These are phyloP conservation scores for Anoura caudifer DNA, from an alignment of 2,113 vertebrate species.

Conservation along the genomic window DNA sequence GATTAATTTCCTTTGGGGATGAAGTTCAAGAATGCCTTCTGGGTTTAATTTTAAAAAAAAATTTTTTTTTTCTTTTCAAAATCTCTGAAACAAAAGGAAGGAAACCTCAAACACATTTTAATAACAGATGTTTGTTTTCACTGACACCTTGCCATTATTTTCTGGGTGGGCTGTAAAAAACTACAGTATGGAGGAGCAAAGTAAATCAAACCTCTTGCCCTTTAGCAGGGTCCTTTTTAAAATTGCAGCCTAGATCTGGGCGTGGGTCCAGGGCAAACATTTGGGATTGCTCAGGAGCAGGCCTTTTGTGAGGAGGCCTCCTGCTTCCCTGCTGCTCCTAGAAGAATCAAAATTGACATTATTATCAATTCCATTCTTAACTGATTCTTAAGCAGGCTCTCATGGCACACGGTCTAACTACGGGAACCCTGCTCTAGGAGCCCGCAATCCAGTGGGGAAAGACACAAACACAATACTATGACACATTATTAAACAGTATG, in stretches of 20 bases:
- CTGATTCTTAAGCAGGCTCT: background rate
- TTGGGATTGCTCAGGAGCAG: conserved; percentile 17
- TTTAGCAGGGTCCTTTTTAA: conserved; percentile 7
- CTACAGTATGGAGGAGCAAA: background rate
- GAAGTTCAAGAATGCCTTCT: conserved; percentile 31
- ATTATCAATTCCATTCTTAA: background rate
- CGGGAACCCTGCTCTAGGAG: background rate
- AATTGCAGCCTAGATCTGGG: background rate
- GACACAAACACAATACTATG: background rate
- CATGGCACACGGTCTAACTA: background rate
- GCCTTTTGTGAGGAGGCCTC: background rate
- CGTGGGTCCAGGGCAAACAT: conserved; percentile 28
- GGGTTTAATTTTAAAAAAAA: background rate
- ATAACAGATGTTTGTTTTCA: conserved; percentile 18
- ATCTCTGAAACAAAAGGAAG: background rate
- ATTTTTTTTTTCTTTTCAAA: background rate
- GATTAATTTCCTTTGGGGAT: background rate
- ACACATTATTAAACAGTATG: background rate
- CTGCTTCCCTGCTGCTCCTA: background rate
- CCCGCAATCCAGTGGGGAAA: background rate
- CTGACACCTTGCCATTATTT: background rate
- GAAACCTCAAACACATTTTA: conserved; percentile 13
- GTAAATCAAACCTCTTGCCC: background rate
- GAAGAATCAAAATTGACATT: background rate
- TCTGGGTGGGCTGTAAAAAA: conserved; percentile 52